Evolutionary conservation across 1,140 invertebrate genomes (phyloP).

Genomic region (Condylostylus longicornis): DNA sequence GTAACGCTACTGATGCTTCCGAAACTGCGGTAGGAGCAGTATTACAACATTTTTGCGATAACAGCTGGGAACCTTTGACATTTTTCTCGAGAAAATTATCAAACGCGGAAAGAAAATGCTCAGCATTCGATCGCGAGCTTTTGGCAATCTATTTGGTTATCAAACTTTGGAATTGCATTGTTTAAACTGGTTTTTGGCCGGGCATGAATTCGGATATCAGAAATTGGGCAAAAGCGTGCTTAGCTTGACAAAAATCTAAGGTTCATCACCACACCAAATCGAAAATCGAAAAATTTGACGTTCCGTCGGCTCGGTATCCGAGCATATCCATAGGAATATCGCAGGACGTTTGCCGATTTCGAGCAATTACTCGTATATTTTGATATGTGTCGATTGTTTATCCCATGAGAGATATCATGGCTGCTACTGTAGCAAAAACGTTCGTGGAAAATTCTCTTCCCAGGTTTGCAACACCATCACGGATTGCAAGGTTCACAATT

Average conservation of each 20-base stretch:
- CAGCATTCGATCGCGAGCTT: slow-evolving; percentile 30
- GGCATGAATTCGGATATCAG: slow-evolving; percentile 13
- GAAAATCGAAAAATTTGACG: not conserved
- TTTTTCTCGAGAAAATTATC: slow-evolving; percentile 30
- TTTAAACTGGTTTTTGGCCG: slow-evolving; percentile 19
- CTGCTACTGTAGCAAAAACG: slow-evolving; percentile 16
- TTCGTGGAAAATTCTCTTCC: slow-evolving; percentile 20
- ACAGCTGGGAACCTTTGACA: slow-evolving; percentile 21
- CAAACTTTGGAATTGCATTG: slow-evolving; percentile 19
- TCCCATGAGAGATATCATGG: slow-evolving; percentile 20
- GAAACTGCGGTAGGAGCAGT: slow-evolving; percentile 23
- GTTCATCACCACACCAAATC: slow-evolving; percentile 8
- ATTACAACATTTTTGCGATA: slow-evolving; percentile 21
- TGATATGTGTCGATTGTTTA: slow-evolving; percentile 19
- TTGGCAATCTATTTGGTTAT: slow-evolving; percentile 18
- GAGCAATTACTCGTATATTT: slow-evolving; percentile 11
- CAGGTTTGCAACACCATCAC: slow-evolving; percentile 17
- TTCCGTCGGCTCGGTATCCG: slow-evolving; percentile 7
- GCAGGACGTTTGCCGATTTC: slow-evolving; percentile 11
- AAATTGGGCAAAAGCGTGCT: slow-evolving; percentile 9
- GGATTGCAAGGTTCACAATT: slow-evolving; percentile 26
- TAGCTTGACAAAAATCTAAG: slow-evolving; percentile 20
- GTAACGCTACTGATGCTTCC: slow-evolving; percentile 31
- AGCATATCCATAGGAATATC: slow-evolving; percentile 22
- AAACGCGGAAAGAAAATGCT: slow-evolving; percentile 16